phyloP scores from a whole-genome alignment of 2,113 vertebrate genomes.

The Brachyhypopomus occidentalis region DNA sequence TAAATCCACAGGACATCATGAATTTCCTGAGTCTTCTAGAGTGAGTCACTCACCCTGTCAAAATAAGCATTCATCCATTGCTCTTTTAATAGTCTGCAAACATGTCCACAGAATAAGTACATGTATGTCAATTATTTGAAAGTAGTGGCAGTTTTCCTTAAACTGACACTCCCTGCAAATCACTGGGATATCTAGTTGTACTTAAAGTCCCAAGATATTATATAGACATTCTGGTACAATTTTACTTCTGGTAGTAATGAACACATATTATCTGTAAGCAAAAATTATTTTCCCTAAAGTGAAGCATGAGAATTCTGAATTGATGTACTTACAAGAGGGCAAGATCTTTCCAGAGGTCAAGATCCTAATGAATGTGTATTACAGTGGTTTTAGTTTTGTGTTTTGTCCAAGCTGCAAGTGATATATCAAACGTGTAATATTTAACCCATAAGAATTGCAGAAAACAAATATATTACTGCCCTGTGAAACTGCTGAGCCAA shows the following conservation, averaged over 20 bases:
- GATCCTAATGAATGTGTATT: no score
- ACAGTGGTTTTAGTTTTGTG: no score
- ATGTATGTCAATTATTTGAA: not conserved
- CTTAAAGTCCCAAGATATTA: not conserved
- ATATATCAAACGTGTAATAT: no score
- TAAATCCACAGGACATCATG: conserved; percentile 88
- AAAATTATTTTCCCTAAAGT: no score
- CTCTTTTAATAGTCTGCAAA: not conserved
- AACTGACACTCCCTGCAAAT: not conserved
- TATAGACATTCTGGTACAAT: not conserved
- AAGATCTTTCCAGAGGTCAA: no score
- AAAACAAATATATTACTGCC: no score
- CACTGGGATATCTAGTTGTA: not conserved
- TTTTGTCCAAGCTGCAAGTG: no score
- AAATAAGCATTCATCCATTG: conserved; percentile 1
- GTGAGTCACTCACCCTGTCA: conserved; percentile 78
- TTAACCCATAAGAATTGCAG: no score
- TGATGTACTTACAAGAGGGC: no score
- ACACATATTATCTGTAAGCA: not conserved
- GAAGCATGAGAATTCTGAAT: no score
- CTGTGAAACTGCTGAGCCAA: no score
- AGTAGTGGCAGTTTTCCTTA: not conserved
- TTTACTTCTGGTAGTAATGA: not conserved
- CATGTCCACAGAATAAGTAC: conserved; percentile 9
- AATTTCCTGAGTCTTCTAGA: conserved; percentile 90